Evolutionary conservation across 2,113 vertebrate species (phyloP).

Genomic region (Thomomys bottae): DNA sequence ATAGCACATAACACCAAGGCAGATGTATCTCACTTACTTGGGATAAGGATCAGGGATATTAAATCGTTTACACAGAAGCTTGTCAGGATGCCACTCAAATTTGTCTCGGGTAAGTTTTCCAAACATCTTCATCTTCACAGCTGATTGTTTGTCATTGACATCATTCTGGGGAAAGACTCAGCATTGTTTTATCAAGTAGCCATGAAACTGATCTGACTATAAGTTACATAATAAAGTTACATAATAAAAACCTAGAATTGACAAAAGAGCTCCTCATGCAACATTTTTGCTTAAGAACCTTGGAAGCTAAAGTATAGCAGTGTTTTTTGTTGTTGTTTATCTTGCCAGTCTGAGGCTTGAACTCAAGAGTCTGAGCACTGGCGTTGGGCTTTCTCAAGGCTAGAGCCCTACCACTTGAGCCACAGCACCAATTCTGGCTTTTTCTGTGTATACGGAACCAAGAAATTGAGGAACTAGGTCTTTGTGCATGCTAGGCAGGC

Average conservation of each 20-base stretch:
- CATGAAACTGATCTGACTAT: neutral
- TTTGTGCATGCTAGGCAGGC: no score
- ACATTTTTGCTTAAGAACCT: neutral
- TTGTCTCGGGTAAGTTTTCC: conserved; percentile 94
- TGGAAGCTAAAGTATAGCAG: neutral
- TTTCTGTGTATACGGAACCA: no score
- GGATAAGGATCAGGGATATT: conserved; percentile 95
- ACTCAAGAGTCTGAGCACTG: no score
- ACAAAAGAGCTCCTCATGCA: neutral
- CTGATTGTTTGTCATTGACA: conserved; percentile 89
- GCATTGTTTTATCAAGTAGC: neutral
- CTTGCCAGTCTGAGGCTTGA: neutral
- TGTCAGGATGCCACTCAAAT: conserved; percentile 96
- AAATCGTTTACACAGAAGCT: conserved; percentile 96
- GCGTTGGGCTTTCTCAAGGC: no score
- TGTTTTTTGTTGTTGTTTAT: neutral
- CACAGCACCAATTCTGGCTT: no score
- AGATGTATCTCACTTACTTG: conserved; percentile 85
- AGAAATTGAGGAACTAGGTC: no score
- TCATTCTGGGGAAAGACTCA: conserved; percentile 86
- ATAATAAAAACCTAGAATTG: neutral
- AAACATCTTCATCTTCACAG: conserved; percentile 98
- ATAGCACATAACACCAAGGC: neutral
- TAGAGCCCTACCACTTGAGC: no score
- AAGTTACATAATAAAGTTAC: neutral